Evolutionary conservation across 2,888 invertebrate genomes (phyloP).

Genomic region (Andrena camellia): DNA sequence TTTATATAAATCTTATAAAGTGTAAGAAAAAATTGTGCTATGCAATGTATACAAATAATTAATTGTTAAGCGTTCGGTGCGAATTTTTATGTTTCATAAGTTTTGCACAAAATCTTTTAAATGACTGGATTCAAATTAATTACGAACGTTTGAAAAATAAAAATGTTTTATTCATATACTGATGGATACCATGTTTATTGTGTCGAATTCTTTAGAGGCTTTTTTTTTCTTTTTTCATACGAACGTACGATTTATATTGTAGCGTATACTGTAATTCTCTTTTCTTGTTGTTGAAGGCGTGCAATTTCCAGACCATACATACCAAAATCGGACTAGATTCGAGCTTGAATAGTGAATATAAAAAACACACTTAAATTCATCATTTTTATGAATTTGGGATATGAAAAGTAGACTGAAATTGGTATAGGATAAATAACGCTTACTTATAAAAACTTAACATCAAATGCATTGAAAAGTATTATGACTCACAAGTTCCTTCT

Average conservation of each 20-base stretch:
- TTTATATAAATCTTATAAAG: constrained; percentile 43
- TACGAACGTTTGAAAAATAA: constrained; percentile 40
- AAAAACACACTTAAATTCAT: constrained; percentile 21
- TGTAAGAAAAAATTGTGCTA: constrained; percentile 15
- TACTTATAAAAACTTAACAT: constrained; percentile 41
- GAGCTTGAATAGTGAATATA: constrained; percentile 15
- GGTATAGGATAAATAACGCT: constrained; percentile 64
- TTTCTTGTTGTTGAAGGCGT: neutral
- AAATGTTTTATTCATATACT: constrained; percentile 28
- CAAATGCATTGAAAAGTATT: constrained; percentile 53
- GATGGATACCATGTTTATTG: constrained; percentile 16
- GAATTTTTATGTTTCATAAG: constrained; percentile 33
- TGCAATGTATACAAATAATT: constrained; percentile 33
- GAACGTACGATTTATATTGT: neutral
- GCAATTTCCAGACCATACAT: neutral
- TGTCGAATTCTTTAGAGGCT: constrained; percentile 27
- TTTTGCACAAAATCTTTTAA: constrained; percentile 11
- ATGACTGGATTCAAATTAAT: constrained; percentile 29
- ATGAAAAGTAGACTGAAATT: constrained; percentile 27
- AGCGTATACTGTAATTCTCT: neutral
- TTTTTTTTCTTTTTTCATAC: constrained; percentile 1
- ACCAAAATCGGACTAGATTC: constrained; percentile 31
- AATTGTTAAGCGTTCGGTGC: constrained; percentile 15
- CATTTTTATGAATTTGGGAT: constrained; percentile 10
- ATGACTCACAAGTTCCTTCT: constrained; percentile 28